These are phyloP conservation scores for Diprion similis DNA, from an alignment of 1,140 invertebrate species.

Conservation along the genomic window DNA sequence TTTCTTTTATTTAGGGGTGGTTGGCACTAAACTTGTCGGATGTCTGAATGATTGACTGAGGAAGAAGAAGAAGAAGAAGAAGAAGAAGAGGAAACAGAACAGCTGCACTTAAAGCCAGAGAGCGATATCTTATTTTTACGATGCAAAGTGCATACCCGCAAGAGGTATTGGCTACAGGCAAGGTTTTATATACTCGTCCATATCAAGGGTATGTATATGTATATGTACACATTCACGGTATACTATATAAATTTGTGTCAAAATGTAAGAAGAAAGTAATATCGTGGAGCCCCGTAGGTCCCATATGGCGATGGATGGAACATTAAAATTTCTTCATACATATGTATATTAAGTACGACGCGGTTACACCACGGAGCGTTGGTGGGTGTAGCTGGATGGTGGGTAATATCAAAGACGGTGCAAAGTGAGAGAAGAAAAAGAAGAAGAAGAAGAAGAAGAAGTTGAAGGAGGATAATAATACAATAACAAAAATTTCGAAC, in stretches of 20 bases:
- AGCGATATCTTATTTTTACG: background rate
- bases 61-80: too few species aligned
- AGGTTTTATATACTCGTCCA: background rate
- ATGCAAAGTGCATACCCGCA: background rate
- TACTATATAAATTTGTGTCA: background rate
- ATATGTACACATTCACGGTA: background rate
- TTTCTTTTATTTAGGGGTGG: too few species aligned
- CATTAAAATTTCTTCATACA: constrained; percentile 46
- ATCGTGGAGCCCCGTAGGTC: constrained; percentile 14
- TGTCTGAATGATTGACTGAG: too few species aligned
- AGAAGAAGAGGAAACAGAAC: too few species aligned
- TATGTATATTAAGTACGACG: constrained; percentile 35
- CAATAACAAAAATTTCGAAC: constrained; percentile 6
- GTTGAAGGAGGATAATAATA: background rate
- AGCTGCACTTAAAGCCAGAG: too few species aligned
- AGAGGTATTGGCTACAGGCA: background rate
- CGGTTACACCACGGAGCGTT: background rate
- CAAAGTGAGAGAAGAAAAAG: constrained; percentile 1
- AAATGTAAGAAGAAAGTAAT: constrained; percentile 6
- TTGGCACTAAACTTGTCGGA: too few species aligned
- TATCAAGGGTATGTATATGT: background rate
- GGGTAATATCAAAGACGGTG: background rate
- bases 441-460: background rate
- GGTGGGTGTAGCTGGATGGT: background rate
- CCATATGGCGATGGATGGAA: constrained; percentile 32